Evolutionary conservation across 2,113 vertebrate species (phyloP).

Genomic region (Hippocampus barbouri): DNA sequence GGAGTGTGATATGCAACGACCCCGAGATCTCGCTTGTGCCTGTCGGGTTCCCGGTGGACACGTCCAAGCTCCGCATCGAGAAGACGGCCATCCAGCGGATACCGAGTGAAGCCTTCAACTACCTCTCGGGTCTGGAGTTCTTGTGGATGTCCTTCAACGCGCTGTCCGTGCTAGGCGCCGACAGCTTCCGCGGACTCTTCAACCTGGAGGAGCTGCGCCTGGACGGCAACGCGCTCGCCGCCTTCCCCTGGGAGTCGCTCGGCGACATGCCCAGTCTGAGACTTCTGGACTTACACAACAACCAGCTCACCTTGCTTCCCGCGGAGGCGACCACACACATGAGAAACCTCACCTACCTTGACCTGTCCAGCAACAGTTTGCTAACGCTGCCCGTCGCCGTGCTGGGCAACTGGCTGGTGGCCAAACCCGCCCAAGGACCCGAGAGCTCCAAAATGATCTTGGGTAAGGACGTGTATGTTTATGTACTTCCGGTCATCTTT

Average conservation of each 20-base stretch:
- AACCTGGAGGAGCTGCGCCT: slow-evolving; percentile 87
- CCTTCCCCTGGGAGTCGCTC: slow-evolving; percentile 91
- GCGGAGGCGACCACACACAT: slow-evolving; percentile 80
- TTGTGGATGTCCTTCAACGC: slow-evolving; percentile 96
- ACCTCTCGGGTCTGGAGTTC: slow-evolving; percentile 85
- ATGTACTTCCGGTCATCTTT: no score
- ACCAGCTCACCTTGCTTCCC: slow-evolving; percentile 80
- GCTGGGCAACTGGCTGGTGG: slow-evolving; percentile 80
- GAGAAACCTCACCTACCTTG: slow-evolving; percentile 88
- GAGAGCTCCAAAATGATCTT: slow-evolving; percentile 85
- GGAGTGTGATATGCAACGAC: slow-evolving; percentile 92
- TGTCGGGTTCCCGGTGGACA: slow-evolving; percentile 82
- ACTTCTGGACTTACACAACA: slow-evolving; percentile 92
- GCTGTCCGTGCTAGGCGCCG: slow-evolving; percentile 74
- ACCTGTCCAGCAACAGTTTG: slow-evolving; percentile 91
- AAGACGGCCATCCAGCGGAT: slow-evolving; percentile 87
- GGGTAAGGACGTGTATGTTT: slow-evolving; percentile 72
- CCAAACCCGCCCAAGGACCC: slow-evolving; percentile 72
- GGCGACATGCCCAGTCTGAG: slow-evolving; percentile 81
- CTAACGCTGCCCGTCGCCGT: slow-evolving; percentile 84
- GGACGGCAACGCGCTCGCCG: slow-evolving; percentile 83
- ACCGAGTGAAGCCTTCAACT: slow-evolving; percentile 82
- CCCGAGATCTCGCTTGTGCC: slow-evolving; percentile 88
- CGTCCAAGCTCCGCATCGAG: slow-evolving; percentile 86
- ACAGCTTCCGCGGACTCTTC: slow-evolving; percentile 81